A percentile compares a stretch with the other conserved stretches of the same genome.
These are phyloP conservation scores for Mimas tiliae DNA, from an alignment of 2,888 invertebrate species.

Conservation along the genomic window DNA sequence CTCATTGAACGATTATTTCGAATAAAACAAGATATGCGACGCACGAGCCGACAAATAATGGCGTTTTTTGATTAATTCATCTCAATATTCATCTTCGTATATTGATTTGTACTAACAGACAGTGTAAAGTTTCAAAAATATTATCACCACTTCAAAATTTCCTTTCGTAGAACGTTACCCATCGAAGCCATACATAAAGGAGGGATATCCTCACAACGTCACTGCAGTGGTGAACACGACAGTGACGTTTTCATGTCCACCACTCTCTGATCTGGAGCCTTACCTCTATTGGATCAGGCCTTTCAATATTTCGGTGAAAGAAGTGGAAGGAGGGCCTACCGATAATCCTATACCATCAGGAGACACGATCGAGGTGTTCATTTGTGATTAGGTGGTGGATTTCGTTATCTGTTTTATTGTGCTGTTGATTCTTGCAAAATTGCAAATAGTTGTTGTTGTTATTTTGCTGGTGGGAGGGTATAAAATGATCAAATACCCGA, in stretches of 20 bases:
- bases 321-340: slow-evolving; percentile 71
- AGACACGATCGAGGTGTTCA: slow-evolving; percentile 72
- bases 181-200: slow-evolving; percentile 93
- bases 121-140: not conserved
- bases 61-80: too few relatives aligned
- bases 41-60: too few relatives aligned
- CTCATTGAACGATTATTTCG: too few relatives aligned
- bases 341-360: slow-evolving; percentile 72
- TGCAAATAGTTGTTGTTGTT: not conserved
- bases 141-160: not conserved
- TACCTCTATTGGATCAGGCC: slow-evolving; percentile 91
- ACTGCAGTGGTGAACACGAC: slow-evolving; percentile 90
- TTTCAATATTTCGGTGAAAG: slow-evolving; percentile 67
- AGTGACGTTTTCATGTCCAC: slow-evolving; percentile 90
- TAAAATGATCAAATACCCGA: too few relatives aligned
- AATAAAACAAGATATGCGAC: too few relatives aligned
- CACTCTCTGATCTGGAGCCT: slow-evolving; percentile 93
- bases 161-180: slow-evolving; percentile 90
- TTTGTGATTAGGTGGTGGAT: slow-evolving; percentile 60
- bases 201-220: slow-evolving; percentile 91
- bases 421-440: slow-evolving; percentile 5
- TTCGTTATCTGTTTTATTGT: not conserved
- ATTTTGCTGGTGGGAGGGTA: too few relatives aligned
- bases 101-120: too few relatives aligned
- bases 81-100: too few relatives aligned